Percentiles rank a stretch among this genome's conserved stretches.
phyloP scores from a whole-genome alignment of 2,113 vertebrate genomes.

The Scatophagus argus region DNA sequence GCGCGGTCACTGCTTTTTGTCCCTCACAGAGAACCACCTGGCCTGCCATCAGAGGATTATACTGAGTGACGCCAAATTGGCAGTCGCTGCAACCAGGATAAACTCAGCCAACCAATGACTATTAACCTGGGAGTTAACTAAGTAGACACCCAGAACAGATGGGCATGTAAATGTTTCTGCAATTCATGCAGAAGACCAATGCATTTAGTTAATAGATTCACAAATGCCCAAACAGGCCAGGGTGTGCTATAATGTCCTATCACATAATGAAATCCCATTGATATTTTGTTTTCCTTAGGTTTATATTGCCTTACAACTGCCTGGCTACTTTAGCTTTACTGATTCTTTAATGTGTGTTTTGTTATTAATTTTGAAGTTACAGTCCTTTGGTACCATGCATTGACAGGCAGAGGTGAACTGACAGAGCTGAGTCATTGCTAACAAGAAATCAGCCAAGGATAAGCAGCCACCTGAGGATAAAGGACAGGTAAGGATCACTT shows the following conservation, averaged over 20 bases:
- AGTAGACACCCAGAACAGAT: background rate
- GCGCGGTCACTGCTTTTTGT: conserved; percentile 5
- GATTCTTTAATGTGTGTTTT: background rate
- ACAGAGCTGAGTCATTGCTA: conserved; percentile 26
- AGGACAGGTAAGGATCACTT: conserved; percentile 40
- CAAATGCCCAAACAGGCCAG: background rate
- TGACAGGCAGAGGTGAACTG: conserved; percentile 9
- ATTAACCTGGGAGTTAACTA: background rate
- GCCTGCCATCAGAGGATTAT: conserved; percentile 64
- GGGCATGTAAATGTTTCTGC: background rate
- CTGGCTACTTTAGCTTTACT: conserved; percentile 1
- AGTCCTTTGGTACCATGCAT: conserved; percentile 35
- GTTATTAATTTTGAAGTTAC: conserved; percentile 44
- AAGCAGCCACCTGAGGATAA: conserved; percentile 52
- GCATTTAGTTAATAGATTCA: background rate
- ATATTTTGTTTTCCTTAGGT: background rate
- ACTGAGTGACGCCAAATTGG: conserved; percentile 39
- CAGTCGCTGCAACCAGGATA: conserved; percentile 37
- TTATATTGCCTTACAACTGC: background rate
- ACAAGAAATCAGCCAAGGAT: conserved; percentile 18
- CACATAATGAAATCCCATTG: background rate
- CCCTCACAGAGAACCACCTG: conserved; percentile 39
- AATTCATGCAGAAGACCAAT: background rate
- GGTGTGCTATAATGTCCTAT: background rate
- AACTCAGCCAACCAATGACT: conserved; percentile 40